These are phyloP conservation scores for Falcaria lacertinaria DNA, from an alignment of 2,888 invertebrate species.

Conservation along the genomic window DNA sequence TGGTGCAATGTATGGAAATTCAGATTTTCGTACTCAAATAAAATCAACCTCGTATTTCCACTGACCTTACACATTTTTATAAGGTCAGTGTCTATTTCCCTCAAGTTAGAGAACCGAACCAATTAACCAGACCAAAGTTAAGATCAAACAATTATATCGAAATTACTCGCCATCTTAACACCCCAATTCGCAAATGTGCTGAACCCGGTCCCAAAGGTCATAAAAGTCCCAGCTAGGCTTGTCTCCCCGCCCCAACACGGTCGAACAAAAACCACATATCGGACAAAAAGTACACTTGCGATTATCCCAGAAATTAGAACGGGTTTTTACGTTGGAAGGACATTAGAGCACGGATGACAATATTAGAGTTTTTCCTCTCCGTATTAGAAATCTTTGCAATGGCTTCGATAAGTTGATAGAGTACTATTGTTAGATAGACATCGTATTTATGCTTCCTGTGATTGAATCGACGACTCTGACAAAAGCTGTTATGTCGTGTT, in stretches of 20 bases:
- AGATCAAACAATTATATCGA: background rate
- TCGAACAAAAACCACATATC: conserved; percentile 27
- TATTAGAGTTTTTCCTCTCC: conserved; percentile 38
- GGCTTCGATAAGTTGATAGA: conserved; percentile 2
- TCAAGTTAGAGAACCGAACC: background rate
- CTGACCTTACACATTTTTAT: no score
- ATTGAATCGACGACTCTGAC: no score
- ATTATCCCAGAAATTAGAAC: conserved; percentile 51
- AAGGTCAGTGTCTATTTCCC: no score
- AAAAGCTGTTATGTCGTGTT: no score
- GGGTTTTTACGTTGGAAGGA: conserved; percentile 42
- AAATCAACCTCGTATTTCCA: no score
- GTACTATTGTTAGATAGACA: background rate
- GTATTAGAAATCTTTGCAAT: conserved; percentile 15
- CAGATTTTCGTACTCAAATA: no score
- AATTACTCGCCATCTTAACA: background rate
- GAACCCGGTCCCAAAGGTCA: background rate
- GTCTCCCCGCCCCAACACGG: conserved; percentile 34
- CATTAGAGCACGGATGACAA: conserved; percentile 40
- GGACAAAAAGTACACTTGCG: conserved; percentile 35
- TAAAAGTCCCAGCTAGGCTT: background rate
- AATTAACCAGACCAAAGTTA: background rate
- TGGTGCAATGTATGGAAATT: no score
- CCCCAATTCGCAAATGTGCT: background rate
- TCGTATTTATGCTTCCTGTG: no score